phyloP scores from a whole-genome alignment of 2,888 invertebrate genomes.

The Herminia tarsipennalis region DNA sequence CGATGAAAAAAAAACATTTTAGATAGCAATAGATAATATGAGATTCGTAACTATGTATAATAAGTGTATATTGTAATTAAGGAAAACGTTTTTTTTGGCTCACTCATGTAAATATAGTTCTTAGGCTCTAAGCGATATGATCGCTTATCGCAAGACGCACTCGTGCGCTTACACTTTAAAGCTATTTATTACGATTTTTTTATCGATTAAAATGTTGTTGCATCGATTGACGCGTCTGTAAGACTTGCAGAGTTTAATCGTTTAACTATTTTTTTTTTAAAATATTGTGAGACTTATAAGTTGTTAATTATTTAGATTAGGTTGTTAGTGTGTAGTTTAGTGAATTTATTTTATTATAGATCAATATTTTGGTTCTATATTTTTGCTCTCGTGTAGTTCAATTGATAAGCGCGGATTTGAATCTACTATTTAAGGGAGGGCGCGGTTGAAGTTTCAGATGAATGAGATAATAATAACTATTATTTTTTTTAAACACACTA shows the following conservation, averaged over 20 bases:
- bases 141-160: slow-evolving; percentile 54
- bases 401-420: slow-evolving; percentile 39
- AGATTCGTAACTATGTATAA: slow-evolving; percentile 62
- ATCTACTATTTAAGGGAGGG: slow-evolving; percentile 7
- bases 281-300: slow-evolving; percentile 49
- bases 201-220: slow-evolving; percentile 64
- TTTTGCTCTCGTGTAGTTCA: slow-evolving; percentile 35
- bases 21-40: slow-evolving; percentile 57
- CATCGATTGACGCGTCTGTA: slow-evolving; percentile 58
- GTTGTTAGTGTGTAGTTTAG: slow-evolving; percentile 59
- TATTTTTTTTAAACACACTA: slow-evolving; percentile 2
- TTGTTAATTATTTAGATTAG: slow-evolving; percentile 52
- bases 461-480: neutral
- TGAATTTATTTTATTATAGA: slow-evolving; percentile 59
- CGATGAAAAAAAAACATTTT: slow-evolving; percentile 43
- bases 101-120: slow-evolving; percentile 75
- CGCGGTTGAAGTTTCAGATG: neutral
- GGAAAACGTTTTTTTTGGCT: slow-evolving; percentile 55
- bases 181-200: slow-evolving; percentile 62
- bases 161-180: slow-evolving; percentile 58
- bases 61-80: slow-evolving; percentile 62
- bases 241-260: slow-evolving; percentile 59
- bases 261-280: slow-evolving; percentile 34
- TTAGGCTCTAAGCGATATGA: slow-evolving; percentile 62
- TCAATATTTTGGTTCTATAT: slow-evolving; percentile 46